Evolutionary conservation across 2,797 vertebrate genomes (phyloP), one percentile per base, ranked within the genome.

Genomic region (Perdix hodgsoniae): DNA sequence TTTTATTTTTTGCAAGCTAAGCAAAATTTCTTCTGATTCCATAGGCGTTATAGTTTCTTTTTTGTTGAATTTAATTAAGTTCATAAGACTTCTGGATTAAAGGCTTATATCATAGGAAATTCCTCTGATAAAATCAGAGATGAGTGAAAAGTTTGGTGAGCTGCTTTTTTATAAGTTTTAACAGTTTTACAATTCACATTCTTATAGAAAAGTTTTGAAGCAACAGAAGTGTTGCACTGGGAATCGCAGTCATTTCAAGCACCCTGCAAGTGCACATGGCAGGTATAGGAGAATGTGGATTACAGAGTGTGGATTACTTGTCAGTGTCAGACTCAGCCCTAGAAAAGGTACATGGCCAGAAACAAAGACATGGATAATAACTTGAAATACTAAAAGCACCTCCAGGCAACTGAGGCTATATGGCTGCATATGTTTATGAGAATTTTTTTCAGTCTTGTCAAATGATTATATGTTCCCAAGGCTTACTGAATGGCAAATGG

Each of bases 1-100:
- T n/a, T 52, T 52, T 42, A n/a, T 52, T 52, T 42, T 84, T 79
- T 82, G 31, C 72, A 73, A 75, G 69, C 61, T 80, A 94, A 74
- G 66, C 40, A 90, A 93, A 93, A 60, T 91, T 49, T 83, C 61
- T 75, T 4, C 14, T 22, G 7, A 8, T 95, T 91, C 47, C 35
- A 19, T 74, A 83, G 26, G 39, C 87, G 57, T 77, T 45, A 77
- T 49, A 87, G 33, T 76, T 82, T 75, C 42, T 79, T 91, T 54
- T 88, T 78, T 84, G 50, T 86, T 93, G 39, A 93, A 91, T 85
- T 87, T 95, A 93, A 94, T 95, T 92, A 94, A 80, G 54, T 91
- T 71, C 54, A 15, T 83, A 93, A 96, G 7, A 59, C 87, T 80
- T 83, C 52, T 72, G 70, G 84, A 92, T 95, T 92, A 95, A 75